phyloP scores from a whole-genome alignment of 2,888 invertebrate species.

The Nomada lathburiana region DNA sequence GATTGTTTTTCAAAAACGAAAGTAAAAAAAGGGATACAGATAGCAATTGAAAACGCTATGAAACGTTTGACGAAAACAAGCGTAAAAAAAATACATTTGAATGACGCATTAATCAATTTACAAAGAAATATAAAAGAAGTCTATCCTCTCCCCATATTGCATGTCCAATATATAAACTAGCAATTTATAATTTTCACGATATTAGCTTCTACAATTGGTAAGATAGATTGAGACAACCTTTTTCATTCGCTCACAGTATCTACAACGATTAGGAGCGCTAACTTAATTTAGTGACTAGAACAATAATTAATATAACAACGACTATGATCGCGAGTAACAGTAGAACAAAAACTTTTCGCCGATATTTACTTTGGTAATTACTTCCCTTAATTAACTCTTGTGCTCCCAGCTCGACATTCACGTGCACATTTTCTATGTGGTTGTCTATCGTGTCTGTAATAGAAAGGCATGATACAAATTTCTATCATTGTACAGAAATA shows the following conservation, averaged over 20 bases:
- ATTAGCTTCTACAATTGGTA: constrained; percentile 39
- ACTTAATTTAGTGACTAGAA: constrained; percentile 85
- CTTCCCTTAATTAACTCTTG: constrained; percentile 93
- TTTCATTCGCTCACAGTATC: constrained; percentile 69
- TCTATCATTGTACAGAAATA: not conserved
- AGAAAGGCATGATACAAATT: not conserved
- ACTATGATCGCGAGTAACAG: constrained; percentile 88
- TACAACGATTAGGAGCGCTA: constrained; percentile 78
- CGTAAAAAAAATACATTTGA: constrained; percentile 39
- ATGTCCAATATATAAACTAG: constrained; percentile 57
- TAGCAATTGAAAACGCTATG: constrained; percentile 18
- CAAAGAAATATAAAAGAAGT: constrained; percentile 70
- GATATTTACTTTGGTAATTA: constrained; percentile 90
- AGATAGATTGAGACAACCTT: constrained; percentile 79
- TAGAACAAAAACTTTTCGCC: constrained; percentile 90
- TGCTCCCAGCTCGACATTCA: constrained; percentile 91
- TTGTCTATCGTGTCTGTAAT: constrained; percentile 92
- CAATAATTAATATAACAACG: constrained; percentile 89
- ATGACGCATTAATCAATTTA: constrained; percentile 46
- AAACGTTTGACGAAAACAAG: constrained; percentile 23
- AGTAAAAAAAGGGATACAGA: constrained; percentile 8
- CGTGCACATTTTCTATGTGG: constrained; percentile 90
- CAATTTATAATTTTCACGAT: constrained; percentile 55
- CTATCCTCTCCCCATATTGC: constrained; percentile 69
- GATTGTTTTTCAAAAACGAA: constrained; percentile 11